Conservation (phyloP, 2,797 vertebrate genomes). For the Mus spretus region DNA sequence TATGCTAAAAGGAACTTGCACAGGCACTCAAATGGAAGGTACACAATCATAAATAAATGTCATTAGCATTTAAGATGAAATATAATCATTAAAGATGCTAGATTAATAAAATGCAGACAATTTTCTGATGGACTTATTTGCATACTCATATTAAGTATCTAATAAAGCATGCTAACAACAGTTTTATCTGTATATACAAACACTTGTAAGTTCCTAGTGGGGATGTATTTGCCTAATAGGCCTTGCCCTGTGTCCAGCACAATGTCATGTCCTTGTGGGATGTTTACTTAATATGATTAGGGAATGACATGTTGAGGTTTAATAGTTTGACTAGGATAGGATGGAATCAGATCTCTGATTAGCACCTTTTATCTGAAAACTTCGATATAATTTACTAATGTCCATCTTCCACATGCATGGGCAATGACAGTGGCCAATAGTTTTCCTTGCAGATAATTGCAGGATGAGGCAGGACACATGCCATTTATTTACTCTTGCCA, state of each 20-base stretch:
- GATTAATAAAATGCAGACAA: slow-evolving; percentile 78
- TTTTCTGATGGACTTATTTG: slow-evolving; percentile 79
- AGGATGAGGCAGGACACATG: not conserved
- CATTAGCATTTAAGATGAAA: slow-evolving; percentile 87
- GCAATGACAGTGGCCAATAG: not conserved
- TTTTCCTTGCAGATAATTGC: slow-evolving; percentile 41
- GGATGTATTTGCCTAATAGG: slow-evolving; percentile 72
- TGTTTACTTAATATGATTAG: slow-evolving; percentile 76
- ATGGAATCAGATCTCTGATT: slow-evolving; percentile 69
- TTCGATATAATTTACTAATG: slow-evolving; percentile 66
- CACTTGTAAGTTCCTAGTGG: slow-evolving; percentile 33
- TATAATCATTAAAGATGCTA: slow-evolving; percentile 86
- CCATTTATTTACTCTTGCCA: not conserved
- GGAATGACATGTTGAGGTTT: slow-evolving; percentile 78
- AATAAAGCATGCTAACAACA: slow-evolving; percentile 77
- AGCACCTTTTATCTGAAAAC: slow-evolving; percentile 71
- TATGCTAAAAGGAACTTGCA: slow-evolving; percentile 80
- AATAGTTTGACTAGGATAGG: slow-evolving; percentile 67
- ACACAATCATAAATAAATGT: slow-evolving; percentile 86
- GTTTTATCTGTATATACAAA: slow-evolving; percentile 72
- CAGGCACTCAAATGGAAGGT: slow-evolving; percentile 55
- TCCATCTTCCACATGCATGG: slow-evolving; percentile 52
- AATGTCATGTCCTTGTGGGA: slow-evolving; percentile 77
- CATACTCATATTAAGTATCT: slow-evolving; percentile 70
- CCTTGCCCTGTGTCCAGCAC: slow-evolving; percentile 54